phyloP scores from a whole-genome alignment of 1,140 invertebrate species.

The Heliothis virescens region DNA sequence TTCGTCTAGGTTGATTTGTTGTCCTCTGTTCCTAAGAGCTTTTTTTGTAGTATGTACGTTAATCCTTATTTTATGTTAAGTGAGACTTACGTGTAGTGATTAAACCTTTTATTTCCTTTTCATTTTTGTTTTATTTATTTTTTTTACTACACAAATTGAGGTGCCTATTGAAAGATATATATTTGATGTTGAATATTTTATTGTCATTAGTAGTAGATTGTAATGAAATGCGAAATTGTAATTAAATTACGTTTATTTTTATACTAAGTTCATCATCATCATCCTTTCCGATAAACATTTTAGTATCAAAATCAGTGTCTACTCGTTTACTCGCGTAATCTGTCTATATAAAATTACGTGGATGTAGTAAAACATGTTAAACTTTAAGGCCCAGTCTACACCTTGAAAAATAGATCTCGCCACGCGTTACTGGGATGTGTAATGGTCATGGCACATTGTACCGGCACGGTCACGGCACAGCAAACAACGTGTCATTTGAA shows the following conservation, averaged over 20 bases:
- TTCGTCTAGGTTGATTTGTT: no score
- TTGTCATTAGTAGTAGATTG: neutral
- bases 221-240: no score
- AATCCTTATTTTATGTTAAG: constrained; percentile 25
- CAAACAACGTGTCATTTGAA: no score
- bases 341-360: neutral
- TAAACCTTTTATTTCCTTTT: constrained; percentile 23
- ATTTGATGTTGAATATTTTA: constrained; percentile 7
- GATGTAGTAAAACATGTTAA: neutral
- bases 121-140: constrained; percentile 11
- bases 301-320: neutral
- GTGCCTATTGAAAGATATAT: constrained; percentile 3
- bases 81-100: constrained; percentile 23
- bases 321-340: neutral
- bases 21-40: no score
- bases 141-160: neutral
- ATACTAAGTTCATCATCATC: no score
- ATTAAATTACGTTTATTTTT: no score
- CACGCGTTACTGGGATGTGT: no score
- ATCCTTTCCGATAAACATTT: no score
- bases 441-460: no score
- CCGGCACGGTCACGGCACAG: no score
- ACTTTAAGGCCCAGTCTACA: no score
- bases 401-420: no score
- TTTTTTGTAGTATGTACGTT: constrained; percentile 1